Conservation (phyloP, 2,888 invertebrate genomes). For the Hylaea fasciaria region DNA sequence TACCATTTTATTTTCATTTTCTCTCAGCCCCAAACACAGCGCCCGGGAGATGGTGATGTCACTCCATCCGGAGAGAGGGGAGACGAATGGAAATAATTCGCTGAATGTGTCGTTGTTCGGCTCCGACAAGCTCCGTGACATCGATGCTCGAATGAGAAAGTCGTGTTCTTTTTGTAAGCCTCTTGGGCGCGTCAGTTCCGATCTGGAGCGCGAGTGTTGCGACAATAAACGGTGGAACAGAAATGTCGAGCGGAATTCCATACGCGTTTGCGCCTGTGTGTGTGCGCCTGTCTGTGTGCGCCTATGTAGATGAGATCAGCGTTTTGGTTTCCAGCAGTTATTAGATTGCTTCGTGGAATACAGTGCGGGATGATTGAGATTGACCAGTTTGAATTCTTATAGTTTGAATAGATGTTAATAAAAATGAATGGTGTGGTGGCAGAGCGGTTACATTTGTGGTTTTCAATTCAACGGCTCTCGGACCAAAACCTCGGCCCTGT, state of each 20-base stretch:
- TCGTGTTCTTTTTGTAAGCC: conserved; percentile 36
- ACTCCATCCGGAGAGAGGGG: background rate
- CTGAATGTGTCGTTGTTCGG: conserved; percentile 18
- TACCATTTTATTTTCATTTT: background rate
- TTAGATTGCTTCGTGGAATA: conserved; percentile 1
- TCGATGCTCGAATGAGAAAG: conserved; percentile 36
- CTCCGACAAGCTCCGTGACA: conserved; percentile 29
- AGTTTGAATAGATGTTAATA: too few species aligned
- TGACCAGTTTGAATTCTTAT: too few species aligned
- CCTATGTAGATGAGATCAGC: background rate
- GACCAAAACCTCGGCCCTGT: too few species aligned
- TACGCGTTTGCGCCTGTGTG: background rate
- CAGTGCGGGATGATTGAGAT: background rate
- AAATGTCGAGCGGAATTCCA: conserved; percentile 8
- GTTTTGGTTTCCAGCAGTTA: background rate
- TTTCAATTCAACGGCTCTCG: too few species aligned
- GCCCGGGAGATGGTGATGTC: conserved; percentile 8
- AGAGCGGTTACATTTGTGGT: too few species aligned
- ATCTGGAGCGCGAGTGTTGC: conserved; percentile 2
- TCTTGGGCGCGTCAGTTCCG: conserved; percentile 6
- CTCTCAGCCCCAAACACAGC: background rate
- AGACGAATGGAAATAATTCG: conserved; percentile 20
- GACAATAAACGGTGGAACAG: conserved; percentile 6
- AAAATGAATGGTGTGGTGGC: too few species aligned
- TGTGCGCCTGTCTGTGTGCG: background rate